Evolutionary conservation across 1,140 invertebrate species (phyloP), one percentile per base, ranked within the genome.

Genomic region (Ooceraea biroi): DNA sequence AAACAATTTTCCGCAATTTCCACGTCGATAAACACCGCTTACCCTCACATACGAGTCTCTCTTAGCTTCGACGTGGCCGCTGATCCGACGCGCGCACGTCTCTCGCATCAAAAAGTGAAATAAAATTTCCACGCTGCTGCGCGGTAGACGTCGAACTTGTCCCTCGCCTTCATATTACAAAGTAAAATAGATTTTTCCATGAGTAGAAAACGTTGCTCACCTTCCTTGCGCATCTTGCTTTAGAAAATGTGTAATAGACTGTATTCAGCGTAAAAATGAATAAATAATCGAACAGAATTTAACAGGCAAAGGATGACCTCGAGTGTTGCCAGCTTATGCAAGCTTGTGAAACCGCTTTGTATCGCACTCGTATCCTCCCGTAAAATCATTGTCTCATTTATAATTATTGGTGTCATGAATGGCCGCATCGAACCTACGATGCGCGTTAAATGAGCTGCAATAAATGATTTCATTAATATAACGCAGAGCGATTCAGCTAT

Each of bases 131-230:
- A 10, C 7, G 17, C 17, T 27, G 7, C 36, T 4, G 1, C n/a
- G 12, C 4, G 19, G 27, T 55, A 63, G 27, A 50, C 1, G 22
- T 46, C 10, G 50, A 19, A 71, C 36, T 68, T 77, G 74, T 57
- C 19, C 55, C 48, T 19, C 12, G 14, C 10, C 10, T n/a, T 52
- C 11, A 5, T 27, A 46, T 46, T 71, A 57, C 36, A 80, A 80
- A 71, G 17, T 71, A 46, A 71, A 69, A 71, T 69, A 17, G 17
- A 78, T 11, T 7, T 19, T 55, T 10, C 14, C 17, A 22, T 52
- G 22, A 22, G 46, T 66, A 41, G 46, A 41, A 0, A 57, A 36
- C n/a, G 11, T 63, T 58, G 36, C 3, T 69, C 22, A 7, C 3
- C 63, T 30, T 36, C 36, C 50, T 3, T n/a, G 46, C 36, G 7